Percentiles rank a stretch among this genome's conserved stretches.
Conservation (phyloP, 2,797 vertebrate genomes). For the Sibirionetta formosa region DNA sequence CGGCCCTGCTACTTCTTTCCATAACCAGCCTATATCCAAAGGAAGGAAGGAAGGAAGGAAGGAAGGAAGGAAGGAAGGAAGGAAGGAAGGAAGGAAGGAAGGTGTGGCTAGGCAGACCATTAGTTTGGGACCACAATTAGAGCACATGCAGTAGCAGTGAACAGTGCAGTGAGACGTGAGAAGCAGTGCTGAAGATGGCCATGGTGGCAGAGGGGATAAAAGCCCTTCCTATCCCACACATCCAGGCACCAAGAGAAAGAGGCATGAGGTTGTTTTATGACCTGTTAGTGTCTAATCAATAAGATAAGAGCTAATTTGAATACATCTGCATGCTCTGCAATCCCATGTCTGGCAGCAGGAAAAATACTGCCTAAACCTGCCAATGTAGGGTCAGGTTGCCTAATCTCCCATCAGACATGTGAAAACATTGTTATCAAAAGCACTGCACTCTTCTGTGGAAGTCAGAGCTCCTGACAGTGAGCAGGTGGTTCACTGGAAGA, state of each 20-base stretch:
- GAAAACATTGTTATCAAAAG: neutral
- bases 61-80: accelerated
- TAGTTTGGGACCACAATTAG: neutral
- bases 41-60: accelerated
- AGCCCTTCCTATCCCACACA: neutral
- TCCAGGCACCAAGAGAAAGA: accelerated
- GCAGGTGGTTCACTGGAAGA: neutral
- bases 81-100: neutral
- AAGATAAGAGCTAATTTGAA: neutral
- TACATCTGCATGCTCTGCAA: neutral
- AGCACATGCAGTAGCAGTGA: neutral
- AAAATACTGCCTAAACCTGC: neutral
- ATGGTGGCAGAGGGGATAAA: neutral
- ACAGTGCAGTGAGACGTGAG: neutral
- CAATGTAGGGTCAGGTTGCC: neutral
- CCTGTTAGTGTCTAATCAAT: neutral
- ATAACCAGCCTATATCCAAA: no score
- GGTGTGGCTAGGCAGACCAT: neutral
- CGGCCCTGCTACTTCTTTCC: no score
- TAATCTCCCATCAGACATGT: neutral
- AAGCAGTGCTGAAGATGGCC: neutral
- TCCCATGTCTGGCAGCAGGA: neutral
- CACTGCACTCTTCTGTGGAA: neutral
- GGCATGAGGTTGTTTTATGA: neutral
- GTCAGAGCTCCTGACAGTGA: neutral